Base-by-base conservation (phyloP, 1,140 invertebrate genomes). In the Calliphora vicina region DNA sequence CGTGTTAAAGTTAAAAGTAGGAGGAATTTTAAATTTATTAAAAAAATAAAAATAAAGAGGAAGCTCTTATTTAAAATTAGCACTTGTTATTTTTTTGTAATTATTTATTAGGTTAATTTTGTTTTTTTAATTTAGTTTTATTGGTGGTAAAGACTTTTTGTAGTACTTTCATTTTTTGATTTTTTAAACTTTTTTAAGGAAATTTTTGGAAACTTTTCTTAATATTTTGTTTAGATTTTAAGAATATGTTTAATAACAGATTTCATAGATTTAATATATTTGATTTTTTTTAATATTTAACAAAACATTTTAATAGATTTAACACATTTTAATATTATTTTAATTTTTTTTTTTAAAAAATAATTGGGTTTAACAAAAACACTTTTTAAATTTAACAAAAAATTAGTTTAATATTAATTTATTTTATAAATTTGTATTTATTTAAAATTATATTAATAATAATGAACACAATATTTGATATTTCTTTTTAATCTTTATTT, bases 161-260 rank as follows among this genome's bases (percentile, higher is more conserved):
- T 43, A n/a, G 25, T 27, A 82, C 29, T 12, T 82, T 81, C 20
- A 81, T 61, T 27, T 50, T 81, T 81, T 57, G n/a, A n/a, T 81
- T 61, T 81, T 67, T 61, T 61, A 25, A n/a, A 17, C 9, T 81
- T 25, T 26, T 57, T 45, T 35, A n/a, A 35, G 6, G 15, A 45
- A 81, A n/a, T 15, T 25, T 20, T 57, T 42, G 50, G 50, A n/a
- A 29, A 61, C 13, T 26, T 81, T 23, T 81, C 15, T n/a, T 57
- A 15, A 57, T 17, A 17, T 2, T 35, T 35, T 35, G 5, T 35
- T 35, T 35, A 5, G 35, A 57, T 57, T 57, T 57, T n/a, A 57
- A n/a, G 15, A 15, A 57, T 35, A 57, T 67, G 25, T n/a, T 76
- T 35, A 35, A 43, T n/a, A n/a, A n/a, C n/a, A n/a, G n/a, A n/a